Conservation (phyloP, 2,797 vertebrate species). For the Podarcis lilfordi region DNA sequence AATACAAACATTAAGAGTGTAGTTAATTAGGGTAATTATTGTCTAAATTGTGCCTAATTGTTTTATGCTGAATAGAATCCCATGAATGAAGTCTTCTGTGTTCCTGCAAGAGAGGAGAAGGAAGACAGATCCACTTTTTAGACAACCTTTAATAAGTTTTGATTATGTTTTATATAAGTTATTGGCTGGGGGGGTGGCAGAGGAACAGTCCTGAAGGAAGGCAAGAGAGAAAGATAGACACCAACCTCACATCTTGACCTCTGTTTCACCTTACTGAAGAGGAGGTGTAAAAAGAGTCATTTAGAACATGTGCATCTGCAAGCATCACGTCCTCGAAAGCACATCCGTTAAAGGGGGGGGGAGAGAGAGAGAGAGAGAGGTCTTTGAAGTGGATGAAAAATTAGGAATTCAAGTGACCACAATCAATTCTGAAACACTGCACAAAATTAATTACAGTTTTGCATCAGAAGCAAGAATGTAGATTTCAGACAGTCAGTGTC, state of each 20-base stretch:
- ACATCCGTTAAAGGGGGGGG: constrained; percentile 60
- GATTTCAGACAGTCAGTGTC: constrained; percentile 83
- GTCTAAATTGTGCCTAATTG: constrained; percentile 83
- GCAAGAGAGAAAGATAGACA: constrained; percentile 71
- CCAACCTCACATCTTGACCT: constrained; percentile 76
- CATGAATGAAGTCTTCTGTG: constrained; percentile 68
- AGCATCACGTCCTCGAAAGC: constrained; percentile 57
- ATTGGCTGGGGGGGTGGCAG: neutral
- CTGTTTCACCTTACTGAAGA: constrained; percentile 81
- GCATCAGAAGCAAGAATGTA: constrained; percentile 86
- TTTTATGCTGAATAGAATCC: constrained; percentile 77
- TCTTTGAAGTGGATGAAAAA: constrained; percentile 89
- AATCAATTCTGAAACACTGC: constrained; percentile 95
- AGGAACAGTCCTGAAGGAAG: constrained; percentile 60
- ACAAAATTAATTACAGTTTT: constrained; percentile 96
- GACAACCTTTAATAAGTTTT: constrained; percentile 73
- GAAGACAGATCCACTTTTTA: constrained; percentile 55
- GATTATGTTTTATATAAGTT: constrained; percentile 70
- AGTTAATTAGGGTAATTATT: constrained; percentile 84
- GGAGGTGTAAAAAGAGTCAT: constrained; percentile 73
- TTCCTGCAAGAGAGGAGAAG: constrained; percentile 55
- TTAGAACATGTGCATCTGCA: constrained; percentile 60
- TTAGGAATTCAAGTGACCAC: constrained; percentile 90
- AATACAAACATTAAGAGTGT: constrained; percentile 79
- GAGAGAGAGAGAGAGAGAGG: constrained; percentile 51